phyloP scores from a whole-genome alignment of 1,140 invertebrate species.

The Ooceraea biroi region DNA sequence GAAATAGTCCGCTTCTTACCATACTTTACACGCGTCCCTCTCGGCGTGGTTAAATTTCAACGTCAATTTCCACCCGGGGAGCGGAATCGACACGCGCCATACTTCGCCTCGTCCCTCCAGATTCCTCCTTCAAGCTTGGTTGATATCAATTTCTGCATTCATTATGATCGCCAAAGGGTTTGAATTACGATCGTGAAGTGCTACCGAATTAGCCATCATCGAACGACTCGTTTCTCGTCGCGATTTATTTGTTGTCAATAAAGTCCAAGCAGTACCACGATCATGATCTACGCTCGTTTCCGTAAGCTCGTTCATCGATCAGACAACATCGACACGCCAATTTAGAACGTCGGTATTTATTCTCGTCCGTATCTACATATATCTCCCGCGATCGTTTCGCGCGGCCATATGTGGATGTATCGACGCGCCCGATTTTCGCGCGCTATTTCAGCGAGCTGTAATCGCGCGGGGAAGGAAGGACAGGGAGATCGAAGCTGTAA shows the following conservation, averaged over 20 bases:
- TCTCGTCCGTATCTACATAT: slow-evolving; percentile 4
- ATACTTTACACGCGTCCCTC: slow-evolving; percentile 11
- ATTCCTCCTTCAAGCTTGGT: background rate
- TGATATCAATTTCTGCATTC: background rate
- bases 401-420: slow-evolving; percentile 1
- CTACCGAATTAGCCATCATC: background rate
- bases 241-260: background rate
- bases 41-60: slow-evolving; percentile 8
- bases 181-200: background rate
- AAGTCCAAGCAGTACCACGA: background rate
- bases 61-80: slow-evolving; percentile 3
- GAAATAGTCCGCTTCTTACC: background rate
- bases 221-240: background rate
- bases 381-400: slow-evolving; percentile 18
- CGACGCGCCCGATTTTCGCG: slow-evolving; percentile 8
- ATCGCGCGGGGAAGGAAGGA: background rate
- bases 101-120: no score
- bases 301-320: slow-evolving; percentile 28
- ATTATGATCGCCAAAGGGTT: background rate
- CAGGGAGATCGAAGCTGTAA: background rate
- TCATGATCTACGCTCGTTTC: background rate
- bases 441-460: slow-evolving; percentile 31
- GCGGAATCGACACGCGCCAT: background rate
- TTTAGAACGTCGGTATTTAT: slow-evolving; percentile 41
- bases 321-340: background rate